A percentile compares a stretch with the other conserved stretches of the same genome.
Conservation (phyloP, 2,113 vertebrate genomes). For the Macroglossus sobrinus region DNA sequence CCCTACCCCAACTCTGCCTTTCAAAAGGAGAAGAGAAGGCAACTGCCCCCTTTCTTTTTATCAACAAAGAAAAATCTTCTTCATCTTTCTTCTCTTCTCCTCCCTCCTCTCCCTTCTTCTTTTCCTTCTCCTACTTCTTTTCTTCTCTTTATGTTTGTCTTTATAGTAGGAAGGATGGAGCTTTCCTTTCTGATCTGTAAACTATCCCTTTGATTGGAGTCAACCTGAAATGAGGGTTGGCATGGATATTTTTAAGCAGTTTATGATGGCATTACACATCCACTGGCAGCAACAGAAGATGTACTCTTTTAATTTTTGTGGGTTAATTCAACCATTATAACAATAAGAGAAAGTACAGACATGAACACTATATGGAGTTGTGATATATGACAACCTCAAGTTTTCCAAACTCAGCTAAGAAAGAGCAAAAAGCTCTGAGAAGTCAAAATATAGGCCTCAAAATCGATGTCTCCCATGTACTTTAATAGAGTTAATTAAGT, state of each 20-base stretch:
- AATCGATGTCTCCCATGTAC: not conserved
- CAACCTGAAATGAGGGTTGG: not conserved
- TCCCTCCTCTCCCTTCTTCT: accelerated
- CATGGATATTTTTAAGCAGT: not conserved
- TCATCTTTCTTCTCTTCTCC: not conserved
- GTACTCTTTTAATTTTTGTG: not conserved
- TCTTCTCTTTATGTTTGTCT: not conserved
- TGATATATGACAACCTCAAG: not conserved
- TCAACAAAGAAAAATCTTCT: not conserved
- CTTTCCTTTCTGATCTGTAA: not conserved
- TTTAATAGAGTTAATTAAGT: not conserved
- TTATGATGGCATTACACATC: not conserved
- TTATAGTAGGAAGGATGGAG: not conserved
- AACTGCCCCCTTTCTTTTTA: not conserved
- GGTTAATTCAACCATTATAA: not conserved
- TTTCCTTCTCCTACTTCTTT: not conserved
- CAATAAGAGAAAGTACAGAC: not conserved
- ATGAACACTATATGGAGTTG: not conserved
- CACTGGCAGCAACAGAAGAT: not conserved
- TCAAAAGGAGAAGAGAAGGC: not conserved
- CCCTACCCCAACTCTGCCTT: not conserved
- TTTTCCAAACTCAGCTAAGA: not conserved
- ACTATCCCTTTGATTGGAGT: not conserved
- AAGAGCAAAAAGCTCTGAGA: not conserved
- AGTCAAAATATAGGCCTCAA: not conserved